Evolutionary conservation across 2,113 vertebrate species (phyloP), one percentile per base, ranked within the genome.

Genomic region (Prionailurus bengalensis): DNA sequence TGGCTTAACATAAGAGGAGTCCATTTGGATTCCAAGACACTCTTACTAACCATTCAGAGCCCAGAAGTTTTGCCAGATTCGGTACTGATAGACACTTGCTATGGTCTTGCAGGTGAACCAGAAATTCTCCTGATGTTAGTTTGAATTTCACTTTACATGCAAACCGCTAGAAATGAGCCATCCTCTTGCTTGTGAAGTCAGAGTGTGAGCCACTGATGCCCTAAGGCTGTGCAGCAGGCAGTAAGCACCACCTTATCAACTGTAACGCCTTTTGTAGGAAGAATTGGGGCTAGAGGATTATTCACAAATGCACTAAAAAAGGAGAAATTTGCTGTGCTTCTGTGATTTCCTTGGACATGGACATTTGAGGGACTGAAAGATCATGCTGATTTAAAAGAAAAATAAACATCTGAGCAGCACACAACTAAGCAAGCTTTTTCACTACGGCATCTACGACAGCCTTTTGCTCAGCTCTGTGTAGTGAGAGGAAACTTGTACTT

Each of bases 61-160:
- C 13, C 16, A 45, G 16, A 74, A 42, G 15, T 93, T 93, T 66
- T 71, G 76, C 5, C 36, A 61, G 55, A 55, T 91, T 70, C 4
- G 55, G 31, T 51, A 6, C 19, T 23, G 27, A 71, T 85, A 82
- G 91, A 65, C 13, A 55, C 48, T 80, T 92, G 83, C 53, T 78
- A 1, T 51, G 33, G 33, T 65, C 58, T 96, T 76, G 61, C 19
- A 79, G 7, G 16, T 91, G 25, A 96, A 76, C 33, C 31, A 86
- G 68, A 96, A 93, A 63, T 78, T 85, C 11, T 80, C 78, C 45
- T 89, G 25, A 13, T 71, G 27, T 65, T 76, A 73, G 17, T 94
- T 76, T 61, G 81, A 93, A 71, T 89, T 97, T 97, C 10, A 81
- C 39, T 91, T 93, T n/a, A 93, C 74, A 89, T 42, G 27, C 73